Evolutionary conservation across 2,888 invertebrate genomes (phyloP).

Genomic region (Chrysopilus asiliformis): DNA sequence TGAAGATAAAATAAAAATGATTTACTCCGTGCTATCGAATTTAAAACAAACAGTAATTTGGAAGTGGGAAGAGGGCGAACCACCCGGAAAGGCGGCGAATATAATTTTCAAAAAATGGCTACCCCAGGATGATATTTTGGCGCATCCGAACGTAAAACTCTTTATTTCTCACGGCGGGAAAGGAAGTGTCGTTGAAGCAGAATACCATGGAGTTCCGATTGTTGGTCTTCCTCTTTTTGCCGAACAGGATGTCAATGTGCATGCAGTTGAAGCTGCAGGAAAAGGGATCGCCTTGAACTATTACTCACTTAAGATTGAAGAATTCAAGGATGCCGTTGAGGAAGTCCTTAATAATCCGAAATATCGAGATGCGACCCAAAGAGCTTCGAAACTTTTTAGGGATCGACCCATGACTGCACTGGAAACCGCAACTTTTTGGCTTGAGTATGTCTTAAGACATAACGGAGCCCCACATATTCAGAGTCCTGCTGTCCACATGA

Average conservation of each 20-base stretch:
- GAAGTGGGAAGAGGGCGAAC: constrained; percentile 47
- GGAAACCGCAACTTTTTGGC: constrained; percentile 42
- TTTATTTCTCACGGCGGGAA: constrained; percentile 56
- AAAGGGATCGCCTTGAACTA: constrained; percentile 20
- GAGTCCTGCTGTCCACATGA: constrained; percentile 36
- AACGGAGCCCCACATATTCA: constrained; percentile 40
- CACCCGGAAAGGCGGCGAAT: constrained; percentile 42
- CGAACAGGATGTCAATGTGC: constrained; percentile 21
- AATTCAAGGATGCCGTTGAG: constrained; percentile 14
- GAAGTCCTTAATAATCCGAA: constrained; percentile 21
- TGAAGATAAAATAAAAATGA: constrained; percentile 35
- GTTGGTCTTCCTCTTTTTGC: constrained; percentile 27
- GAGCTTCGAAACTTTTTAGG: constrained; percentile 37
- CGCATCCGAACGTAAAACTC: constrained; percentile 43
- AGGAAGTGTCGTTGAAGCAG: constrained; percentile 48
- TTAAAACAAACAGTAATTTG: constrained; percentile 46
- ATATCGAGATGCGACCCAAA: constrained; percentile 25
- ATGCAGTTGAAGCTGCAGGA: constrained; percentile 16
- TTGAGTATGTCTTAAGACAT: constrained; percentile 42
- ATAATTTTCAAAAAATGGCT: constrained; percentile 40
- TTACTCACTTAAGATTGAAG: constrained; percentile 13
- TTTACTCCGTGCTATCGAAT: constrained; percentile 41
- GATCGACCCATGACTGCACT: constrained; percentile 40
- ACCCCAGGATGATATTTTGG: constrained; percentile 49
- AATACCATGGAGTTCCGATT: constrained; percentile 45